Evolutionary conservation across 2,797 vertebrate species (phyloP).

Genomic region (Lerista edwardsae): DNA sequence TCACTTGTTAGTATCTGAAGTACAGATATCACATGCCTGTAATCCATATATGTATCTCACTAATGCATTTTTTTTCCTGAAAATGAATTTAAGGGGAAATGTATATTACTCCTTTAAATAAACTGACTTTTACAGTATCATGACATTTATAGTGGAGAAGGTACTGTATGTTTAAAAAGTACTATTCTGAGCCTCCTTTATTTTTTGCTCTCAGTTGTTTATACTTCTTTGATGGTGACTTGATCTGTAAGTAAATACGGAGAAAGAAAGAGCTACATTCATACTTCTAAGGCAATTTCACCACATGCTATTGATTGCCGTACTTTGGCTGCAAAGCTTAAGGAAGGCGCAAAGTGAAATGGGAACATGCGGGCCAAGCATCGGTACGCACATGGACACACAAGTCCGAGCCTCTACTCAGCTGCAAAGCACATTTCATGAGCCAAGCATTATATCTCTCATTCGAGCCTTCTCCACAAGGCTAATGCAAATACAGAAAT

Average conservation of each 20-base stretch:
- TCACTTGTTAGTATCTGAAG: slow-evolving; percentile 28
- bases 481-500: neutral
- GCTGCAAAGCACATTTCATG: neutral
- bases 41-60: slow-evolving; percentile 45
- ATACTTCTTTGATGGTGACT: slow-evolving; percentile 46
- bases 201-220: slow-evolving; percentile 58
- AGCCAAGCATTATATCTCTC: neutral
- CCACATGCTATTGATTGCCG: slow-evolving; percentile 39
- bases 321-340: slow-evolving; percentile 48
- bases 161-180: slow-evolving; percentile 1
- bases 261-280: slow-evolving; percentile 52
- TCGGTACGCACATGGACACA: neutral
- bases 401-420: neutral
- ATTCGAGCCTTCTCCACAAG: neutral
- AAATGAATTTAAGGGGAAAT: slow-evolving; percentile 45
- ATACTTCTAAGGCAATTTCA: slow-evolving; percentile 57
- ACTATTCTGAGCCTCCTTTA: slow-evolving; percentile 56
- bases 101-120: slow-evolving; percentile 54
- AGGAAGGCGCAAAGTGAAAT: slow-evolving; percentile 8
- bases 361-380: neutral
- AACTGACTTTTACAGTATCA: slow-evolving; percentile 48
- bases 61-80: slow-evolving; percentile 35
- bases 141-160: slow-evolving; percentile 57
- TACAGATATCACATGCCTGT: slow-evolving; percentile 8
- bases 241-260: slow-evolving; percentile 57